Evolutionary conservation across 1,140 invertebrate genomes (phyloP).

Genomic region (Rhopalosiphum padi): DNA sequence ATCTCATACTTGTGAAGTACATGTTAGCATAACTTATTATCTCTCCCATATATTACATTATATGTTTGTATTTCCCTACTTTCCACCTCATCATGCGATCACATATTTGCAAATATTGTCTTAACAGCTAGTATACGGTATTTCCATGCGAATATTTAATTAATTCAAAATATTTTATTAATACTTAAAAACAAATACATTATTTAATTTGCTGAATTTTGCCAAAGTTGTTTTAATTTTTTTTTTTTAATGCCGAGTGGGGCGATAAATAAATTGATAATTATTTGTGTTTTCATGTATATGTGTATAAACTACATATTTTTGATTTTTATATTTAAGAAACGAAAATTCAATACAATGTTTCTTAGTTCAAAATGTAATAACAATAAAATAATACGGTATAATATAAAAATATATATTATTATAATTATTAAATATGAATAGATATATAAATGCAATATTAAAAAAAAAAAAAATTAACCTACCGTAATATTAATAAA

Average conservation of each 20-base stretch:
- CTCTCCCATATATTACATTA: neutral
- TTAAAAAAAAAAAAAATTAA: no score
- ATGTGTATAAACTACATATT: no score
- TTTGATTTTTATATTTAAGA: no score
- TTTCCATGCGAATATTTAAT: neutral
- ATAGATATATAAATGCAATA: no score
- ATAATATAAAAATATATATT: no score
- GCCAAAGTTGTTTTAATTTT: neutral
- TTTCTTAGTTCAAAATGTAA: no score
- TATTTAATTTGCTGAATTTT: neutral
- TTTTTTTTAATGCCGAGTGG: neutral
- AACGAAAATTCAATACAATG: no score
- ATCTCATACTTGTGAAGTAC: neutral
- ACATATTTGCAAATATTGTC: neutral
- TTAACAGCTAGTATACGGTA: neutral
- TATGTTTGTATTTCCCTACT: neutral
- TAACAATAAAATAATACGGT: no score
- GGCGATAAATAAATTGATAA: no score
- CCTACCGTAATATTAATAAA: no score
- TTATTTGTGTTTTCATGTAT: no score
- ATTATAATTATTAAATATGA: no score
- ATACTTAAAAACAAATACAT: neutral
- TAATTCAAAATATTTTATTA: neutral
- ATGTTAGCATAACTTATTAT: constrained; percentile 33
- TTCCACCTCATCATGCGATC: neutral